These are phyloP conservation scores for Cephus pulcher DNA, from an alignment of 2,888 invertebrate species.

Conservation along the genomic window DNA sequence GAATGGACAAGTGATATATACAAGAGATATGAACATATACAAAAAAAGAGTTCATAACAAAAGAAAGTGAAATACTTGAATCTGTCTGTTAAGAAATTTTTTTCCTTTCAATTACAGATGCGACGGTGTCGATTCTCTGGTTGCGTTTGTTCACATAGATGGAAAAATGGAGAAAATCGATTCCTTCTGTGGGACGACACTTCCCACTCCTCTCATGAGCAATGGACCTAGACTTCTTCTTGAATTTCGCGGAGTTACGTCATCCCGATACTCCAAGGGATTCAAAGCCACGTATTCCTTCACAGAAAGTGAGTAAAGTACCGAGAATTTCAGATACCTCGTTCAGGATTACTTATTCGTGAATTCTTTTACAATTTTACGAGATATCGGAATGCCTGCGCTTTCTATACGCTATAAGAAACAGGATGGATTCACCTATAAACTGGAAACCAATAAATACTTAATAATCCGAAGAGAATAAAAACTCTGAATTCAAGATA, in stretches of 20 bases:
- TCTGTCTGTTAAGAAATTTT: too few species aligned
- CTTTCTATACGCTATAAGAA: not conserved
- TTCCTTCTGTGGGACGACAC: slow-evolving; percentile 84
- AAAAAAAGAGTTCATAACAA: too few species aligned
- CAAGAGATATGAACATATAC: too few species aligned
- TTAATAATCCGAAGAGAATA: not conserved
- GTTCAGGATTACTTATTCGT: not conserved
- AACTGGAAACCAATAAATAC: not conserved
- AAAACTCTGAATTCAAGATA: not conserved
- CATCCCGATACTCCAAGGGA: slow-evolving; percentile 84
- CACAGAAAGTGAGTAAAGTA: slow-evolving; percentile 83
- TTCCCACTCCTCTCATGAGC: slow-evolving; percentile 93
- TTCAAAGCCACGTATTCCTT: slow-evolving; percentile 91
- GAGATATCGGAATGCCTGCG: not conserved
- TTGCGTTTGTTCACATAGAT: slow-evolving; percentile 85
- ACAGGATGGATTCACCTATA: not conserved
- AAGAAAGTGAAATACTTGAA: too few species aligned
- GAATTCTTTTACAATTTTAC: not conserved
- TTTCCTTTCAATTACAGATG: slow-evolving; percentile 73
- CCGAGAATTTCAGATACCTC: too few species aligned
- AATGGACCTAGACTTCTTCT: slow-evolving; percentile 87
- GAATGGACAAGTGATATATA: too few species aligned
- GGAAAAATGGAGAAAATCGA: slow-evolving; percentile 88
- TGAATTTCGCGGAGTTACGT: slow-evolving; percentile 84
- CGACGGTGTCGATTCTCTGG: slow-evolving; percentile 81